These are phyloP conservation scores for Drosophila limbata DNA, from an alignment of 2,888 invertebrate genomes.

Conservation along the genomic window DNA sequence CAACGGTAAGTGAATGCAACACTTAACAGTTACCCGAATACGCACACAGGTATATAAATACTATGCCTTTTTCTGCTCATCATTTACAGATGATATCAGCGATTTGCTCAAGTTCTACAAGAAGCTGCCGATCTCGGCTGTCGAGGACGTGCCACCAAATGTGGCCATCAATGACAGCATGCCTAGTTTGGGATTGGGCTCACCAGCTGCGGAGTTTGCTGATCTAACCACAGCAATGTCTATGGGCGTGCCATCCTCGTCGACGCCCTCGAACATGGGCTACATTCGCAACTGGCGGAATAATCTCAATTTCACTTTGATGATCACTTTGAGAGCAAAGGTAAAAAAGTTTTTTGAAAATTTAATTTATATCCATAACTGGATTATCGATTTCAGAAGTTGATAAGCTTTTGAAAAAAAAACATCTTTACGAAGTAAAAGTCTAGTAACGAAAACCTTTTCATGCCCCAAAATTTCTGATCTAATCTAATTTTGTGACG, in stretches of 20 bases:
- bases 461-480: no score
- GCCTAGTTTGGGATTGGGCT: slow-evolving; percentile 5
- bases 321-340: slow-evolving; percentile 84
- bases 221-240: slow-evolving; percentile 52
- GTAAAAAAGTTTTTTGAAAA: slow-evolving; percentile 47
- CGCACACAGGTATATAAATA: not conserved
- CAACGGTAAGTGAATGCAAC: slow-evolving; percentile 77
- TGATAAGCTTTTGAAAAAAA: no score
- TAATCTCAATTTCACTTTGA: slow-evolving; percentile 84
- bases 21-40: not conserved
- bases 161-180: slow-evolving; percentile 23
- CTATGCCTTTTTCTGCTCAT: not conserved
- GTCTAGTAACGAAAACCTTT: no score
- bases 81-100: slow-evolving; percentile 83
- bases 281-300: slow-evolving; percentile 83
- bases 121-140: slow-evolving; percentile 70
- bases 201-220: slow-evolving; percentile 29
- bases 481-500: no score
- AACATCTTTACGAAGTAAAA: no score
- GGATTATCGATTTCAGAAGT: no score
- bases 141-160: slow-evolving; percentile 66
- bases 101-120: slow-evolving; percentile 85
- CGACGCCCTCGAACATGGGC: slow-evolving; percentile 83
- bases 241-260: slow-evolving; percentile 63
- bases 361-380: not conserved